Conservation (phyloP, 2,888 invertebrate genomes). For the Drosophila nr. fundita region DNA sequence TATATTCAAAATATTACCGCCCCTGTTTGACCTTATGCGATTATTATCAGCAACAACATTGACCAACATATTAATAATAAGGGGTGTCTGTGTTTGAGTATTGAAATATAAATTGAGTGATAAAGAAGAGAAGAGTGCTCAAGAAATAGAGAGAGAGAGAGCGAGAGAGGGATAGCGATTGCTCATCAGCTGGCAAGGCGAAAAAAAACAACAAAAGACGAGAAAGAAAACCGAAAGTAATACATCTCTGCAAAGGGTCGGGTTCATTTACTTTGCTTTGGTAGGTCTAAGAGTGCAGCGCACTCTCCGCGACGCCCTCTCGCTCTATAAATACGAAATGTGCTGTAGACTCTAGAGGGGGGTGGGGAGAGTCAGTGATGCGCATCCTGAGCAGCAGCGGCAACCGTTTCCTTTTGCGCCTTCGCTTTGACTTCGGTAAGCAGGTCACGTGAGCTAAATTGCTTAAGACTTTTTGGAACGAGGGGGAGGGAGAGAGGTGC, state of each 20-base stretch:
- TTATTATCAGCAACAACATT: not conserved
- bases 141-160: slow-evolving; percentile 1
- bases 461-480: slow-evolving; percentile 44
- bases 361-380: slow-evolving; percentile 30
- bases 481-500: not conserved
- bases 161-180: slow-evolving; percentile 16
- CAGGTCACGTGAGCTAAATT: slow-evolving; percentile 75
- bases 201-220: not conserved
- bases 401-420: slow-evolving; percentile 31
- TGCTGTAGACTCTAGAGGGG: slow-evolving; percentile 16
- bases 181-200: slow-evolving; percentile 50
- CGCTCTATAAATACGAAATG: slow-evolving; percentile 59
- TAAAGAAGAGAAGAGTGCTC: not conserved
- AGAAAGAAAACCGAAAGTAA: slow-evolving; percentile 67
- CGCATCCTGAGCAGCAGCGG: slow-evolving; percentile 48
- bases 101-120: not conserved
- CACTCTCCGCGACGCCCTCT: slow-evolving; percentile 28
- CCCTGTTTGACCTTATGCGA: slow-evolving; percentile 1
- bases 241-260: slow-evolving; percentile 63
- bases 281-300: slow-evolving; percentile 39
- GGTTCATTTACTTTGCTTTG: slow-evolving; percentile 19
- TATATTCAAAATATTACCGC: not conserved
- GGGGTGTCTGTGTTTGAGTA: slow-evolving; percentile 34
- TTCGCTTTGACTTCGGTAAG: slow-evolving; percentile 68
- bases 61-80: slow-evolving; percentile 40